Evolutionary conservation across 1,140 invertebrate species (phyloP).

Genomic region (Musca domestica): DNA sequence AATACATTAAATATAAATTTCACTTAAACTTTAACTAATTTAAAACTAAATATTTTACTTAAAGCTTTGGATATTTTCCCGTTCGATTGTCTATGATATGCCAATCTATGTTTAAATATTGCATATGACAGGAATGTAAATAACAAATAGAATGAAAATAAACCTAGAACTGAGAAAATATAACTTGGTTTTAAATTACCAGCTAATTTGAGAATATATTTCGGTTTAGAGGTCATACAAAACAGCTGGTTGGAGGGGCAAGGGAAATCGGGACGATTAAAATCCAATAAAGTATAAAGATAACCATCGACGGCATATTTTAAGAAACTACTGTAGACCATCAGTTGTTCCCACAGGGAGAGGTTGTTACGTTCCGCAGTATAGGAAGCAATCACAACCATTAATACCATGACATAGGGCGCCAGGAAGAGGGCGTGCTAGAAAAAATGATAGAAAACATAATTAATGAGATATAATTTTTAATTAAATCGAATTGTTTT

Average conservation of each 20-base stretch:
- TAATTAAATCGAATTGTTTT: constrained; percentile 30
- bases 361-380: constrained; percentile 69
- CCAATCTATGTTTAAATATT: constrained; percentile 33
- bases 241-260: constrained; percentile 67
- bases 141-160: constrained; percentile 43
- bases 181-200: constrained; percentile 47
- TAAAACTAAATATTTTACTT: too few species aligned
- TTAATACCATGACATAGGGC: constrained; percentile 68
- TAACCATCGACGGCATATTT: constrained; percentile 74
- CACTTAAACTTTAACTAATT: too few species aligned
- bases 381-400: constrained; percentile 75
- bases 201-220: constrained; percentile 49
- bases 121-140: constrained; percentile 45
- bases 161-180: constrained; percentile 38
- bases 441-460: background rate
- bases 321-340: constrained; percentile 82
- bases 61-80: too few species aligned
- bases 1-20: too few species aligned
- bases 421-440: constrained; percentile 79
- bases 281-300: constrained; percentile 74
- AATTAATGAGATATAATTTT: too few species aligned
- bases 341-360: constrained; percentile 64
- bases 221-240: constrained; percentile 68
- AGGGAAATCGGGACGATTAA: constrained; percentile 63
- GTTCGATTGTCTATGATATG: too few species aligned